These are phyloP conservation scores for Carassius gibelio DNA, from an alignment of 2,113 vertebrate species.

Conservation along the genomic window DNA sequence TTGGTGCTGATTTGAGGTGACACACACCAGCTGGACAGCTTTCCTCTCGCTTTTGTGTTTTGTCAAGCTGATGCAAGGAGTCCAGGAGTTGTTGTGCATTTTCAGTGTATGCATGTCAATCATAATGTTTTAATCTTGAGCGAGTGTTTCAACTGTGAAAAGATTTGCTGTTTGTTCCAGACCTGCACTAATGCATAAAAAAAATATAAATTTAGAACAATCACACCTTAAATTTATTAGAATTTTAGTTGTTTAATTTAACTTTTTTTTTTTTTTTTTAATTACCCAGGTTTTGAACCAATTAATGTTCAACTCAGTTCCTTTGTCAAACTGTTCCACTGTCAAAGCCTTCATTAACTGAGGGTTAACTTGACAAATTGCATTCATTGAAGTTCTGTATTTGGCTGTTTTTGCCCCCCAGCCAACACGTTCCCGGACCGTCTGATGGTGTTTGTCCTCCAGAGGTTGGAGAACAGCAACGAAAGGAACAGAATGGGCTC, in stretches of 20 bases:
- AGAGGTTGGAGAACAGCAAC: conserved; percentile 84
- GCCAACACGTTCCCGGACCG: conserved; percentile 85
- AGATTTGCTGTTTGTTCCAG: background rate
- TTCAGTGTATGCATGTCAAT: background rate
- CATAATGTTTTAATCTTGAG: background rate
- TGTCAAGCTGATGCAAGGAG: conserved; percentile 3
- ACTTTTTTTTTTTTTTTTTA: no score
- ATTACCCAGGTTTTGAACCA: background rate
- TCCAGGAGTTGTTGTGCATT: background rate
- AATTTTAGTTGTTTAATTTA: no score
- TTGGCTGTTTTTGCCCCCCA: conserved; percentile 56
- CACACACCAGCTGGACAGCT: conserved; percentile 4
- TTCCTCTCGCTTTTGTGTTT: background rate
- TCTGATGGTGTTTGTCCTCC: conserved; percentile 85
- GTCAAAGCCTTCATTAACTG: conserved; percentile 14
- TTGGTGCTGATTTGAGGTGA: conserved; percentile 7
- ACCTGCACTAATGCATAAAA: background rate
- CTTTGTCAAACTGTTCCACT: background rate
- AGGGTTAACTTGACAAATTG: background rate
- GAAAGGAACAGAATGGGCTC: conserved; percentile 85
- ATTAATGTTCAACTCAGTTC: background rate
- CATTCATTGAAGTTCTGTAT: conserved; percentile 17
- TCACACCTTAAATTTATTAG: no score
- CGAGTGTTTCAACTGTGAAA: background rate
- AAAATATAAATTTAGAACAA: background rate